Conservation (phyloP, 1,140 invertebrate genomes). For the Drosophila busckii region DNA sequence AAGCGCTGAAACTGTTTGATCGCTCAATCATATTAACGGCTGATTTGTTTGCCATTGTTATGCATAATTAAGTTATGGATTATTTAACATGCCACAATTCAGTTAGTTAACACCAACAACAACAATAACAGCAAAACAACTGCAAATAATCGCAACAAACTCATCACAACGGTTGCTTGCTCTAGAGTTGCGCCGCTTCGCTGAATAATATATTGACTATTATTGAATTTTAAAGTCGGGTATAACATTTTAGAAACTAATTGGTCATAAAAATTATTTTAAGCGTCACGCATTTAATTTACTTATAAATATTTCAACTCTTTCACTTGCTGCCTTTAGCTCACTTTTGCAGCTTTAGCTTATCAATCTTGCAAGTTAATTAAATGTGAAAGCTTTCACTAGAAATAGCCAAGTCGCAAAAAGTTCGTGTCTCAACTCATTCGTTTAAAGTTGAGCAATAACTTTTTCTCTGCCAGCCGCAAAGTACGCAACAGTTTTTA, state of each 20-base stretch:
- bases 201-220: not conserved
- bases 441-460: conserved; percentile 18
- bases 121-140: too few species aligned
- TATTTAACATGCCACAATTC: not conserved
- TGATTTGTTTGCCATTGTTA: conserved; percentile 38
- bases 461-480: not conserved
- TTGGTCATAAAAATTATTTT: too few species aligned
- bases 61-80: not conserved
- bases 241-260: too few species aligned
- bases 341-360: too few species aligned
- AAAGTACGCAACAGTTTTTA: conserved; percentile 41
- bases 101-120: conserved; percentile 26
- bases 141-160: conserved; percentile 8
- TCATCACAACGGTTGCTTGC: not conserved
- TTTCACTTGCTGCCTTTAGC: too few species aligned
- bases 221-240: too few species aligned
- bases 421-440: conserved; percentile 68
- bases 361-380: too few species aligned
- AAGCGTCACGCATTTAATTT: too few species aligned
- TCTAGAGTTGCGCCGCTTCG: not conserved
- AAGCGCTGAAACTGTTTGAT: conserved; percentile 39
- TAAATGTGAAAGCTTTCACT: conserved; percentile 18
- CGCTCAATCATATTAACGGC: conserved; percentile 46
- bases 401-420: conserved; percentile 23
- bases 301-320: too few species aligned